Evolutionary conservation across 2,888 invertebrate species (phyloP).

Genomic region (Brachyptera putata): DNA sequence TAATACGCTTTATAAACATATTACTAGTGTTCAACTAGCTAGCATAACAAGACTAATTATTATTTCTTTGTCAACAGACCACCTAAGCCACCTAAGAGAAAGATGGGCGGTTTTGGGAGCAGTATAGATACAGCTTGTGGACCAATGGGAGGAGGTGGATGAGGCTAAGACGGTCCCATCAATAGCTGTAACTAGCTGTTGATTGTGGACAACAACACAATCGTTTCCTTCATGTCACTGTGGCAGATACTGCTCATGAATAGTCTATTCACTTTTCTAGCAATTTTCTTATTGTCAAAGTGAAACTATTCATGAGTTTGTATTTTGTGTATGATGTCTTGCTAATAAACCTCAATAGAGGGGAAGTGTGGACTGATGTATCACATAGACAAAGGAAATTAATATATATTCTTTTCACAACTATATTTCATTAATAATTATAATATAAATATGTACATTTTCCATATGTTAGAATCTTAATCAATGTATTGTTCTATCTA

Average conservation of each 20-base stretch:
- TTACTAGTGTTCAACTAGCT: too few relatives aligned
- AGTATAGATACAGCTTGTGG: slow-evolving; percentile 19
- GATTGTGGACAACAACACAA: not conserved
- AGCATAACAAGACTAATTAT: too few relatives aligned
- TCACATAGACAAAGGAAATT: not conserved
- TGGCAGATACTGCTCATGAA: not conserved
- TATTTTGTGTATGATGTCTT: not conserved
- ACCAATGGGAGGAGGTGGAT: slow-evolving; percentile 26
- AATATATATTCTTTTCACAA: too few relatives aligned
- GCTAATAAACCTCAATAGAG: not conserved
- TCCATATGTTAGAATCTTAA: too few relatives aligned
- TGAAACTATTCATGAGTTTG: too few relatives aligned
- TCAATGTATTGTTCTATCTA: too few relatives aligned
- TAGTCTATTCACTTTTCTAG: not conserved
- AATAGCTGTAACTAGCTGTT: not conserved
- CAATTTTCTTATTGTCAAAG: not conserved
- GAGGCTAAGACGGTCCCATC: slow-evolving; percentile 22
- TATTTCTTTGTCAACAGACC: too few relatives aligned
- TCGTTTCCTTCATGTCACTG: not conserved
- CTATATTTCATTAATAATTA: too few relatives aligned
- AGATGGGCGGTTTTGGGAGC: slow-evolving; percentile 26
- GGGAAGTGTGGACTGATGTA: not conserved
- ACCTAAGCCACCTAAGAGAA: slow-evolving; percentile 26
- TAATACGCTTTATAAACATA: too few relatives aligned
- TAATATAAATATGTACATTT: too few relatives aligned